A percentile compares a stretch with the other conserved stretches of the same genome.
Conservation (phyloP, 2,113 vertebrate genomes). For the Nestor notabilis region DNA sequence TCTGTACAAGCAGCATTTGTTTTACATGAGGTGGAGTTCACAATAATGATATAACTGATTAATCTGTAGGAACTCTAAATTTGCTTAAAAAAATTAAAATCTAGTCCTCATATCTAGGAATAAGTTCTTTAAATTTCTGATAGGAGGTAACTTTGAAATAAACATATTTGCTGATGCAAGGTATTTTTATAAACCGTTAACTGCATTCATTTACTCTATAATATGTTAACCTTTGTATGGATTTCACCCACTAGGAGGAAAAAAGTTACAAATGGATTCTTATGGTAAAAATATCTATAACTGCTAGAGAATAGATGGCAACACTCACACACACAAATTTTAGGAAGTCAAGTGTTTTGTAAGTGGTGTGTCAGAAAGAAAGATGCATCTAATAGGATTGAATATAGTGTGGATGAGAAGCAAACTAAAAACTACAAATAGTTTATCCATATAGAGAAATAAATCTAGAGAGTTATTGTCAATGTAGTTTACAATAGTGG, state of each 20-base stretch:
- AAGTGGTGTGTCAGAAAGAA: not conserved
- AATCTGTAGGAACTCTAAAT: not conserved
- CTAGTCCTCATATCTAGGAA: not conserved
- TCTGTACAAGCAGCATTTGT: not conserved
- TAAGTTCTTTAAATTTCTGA: not conserved
- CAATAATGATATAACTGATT: not conserved
- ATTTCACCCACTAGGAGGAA: not conserved
- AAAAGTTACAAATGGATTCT: not conserved
- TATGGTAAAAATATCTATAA: not conserved
- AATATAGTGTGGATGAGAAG: not conserved
- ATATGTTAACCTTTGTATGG: not conserved
- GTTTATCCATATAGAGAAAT: not conserved
- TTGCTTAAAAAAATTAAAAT: not conserved
- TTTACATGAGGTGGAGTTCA: not conserved
- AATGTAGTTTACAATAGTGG: not conserved
- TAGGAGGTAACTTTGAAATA: not conserved
- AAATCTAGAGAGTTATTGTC: not conserved
- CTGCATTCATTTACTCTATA: not conserved
- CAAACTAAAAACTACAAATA: not conserved
- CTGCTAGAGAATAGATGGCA: not conserved
- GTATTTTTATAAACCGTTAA: constrained; percentile 10
- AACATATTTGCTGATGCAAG: not conserved
- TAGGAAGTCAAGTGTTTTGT: not conserved
- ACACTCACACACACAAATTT: not conserved
- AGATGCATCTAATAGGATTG: not conserved